Evolutionary conservation across 2,888 invertebrate species (phyloP), one percentile per base, ranked within the genome.

Genomic region (Chloromyia formosa): DNA sequence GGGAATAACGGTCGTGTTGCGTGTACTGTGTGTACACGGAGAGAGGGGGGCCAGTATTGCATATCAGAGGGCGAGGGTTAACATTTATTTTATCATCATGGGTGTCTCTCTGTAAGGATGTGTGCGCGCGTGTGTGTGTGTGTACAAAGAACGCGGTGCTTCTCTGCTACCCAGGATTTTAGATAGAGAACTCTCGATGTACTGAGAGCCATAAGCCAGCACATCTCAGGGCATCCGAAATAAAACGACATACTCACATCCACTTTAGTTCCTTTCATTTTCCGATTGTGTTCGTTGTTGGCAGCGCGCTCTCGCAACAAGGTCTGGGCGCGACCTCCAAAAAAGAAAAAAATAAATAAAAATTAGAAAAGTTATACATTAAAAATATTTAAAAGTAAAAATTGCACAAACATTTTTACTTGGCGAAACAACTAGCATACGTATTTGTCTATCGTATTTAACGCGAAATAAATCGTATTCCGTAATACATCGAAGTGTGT

Each of bases 201-300:
- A n/a, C 27, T 35, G 49, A 49, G 49, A 49, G 27, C 27, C 27
- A 49, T 49, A 49, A 49, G 49, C 49, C 14, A n/a, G 12, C 4
- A 7, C 12, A n/a, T 5, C 2, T n/a, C 49, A 49, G 20, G 61
- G 45, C 60, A 49, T 40, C 27, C 45, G 61, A 49, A 60, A 73
- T 73, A 73, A 61, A 73, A 49, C 60, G 73, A 45, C 54, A 56
- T 42, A 66, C 62, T 68, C 74, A 66, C 53, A 71, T 72, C 75
- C 54, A 75, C 75, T 81, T 81, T 81, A 83, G 83, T 83, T 83
- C 82, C 84, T 83, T 84, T 81, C 80, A 81, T 83, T 82, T 84
- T 82, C 81, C 82, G 81, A 82, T 81, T 82, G 82, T 82, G 81
- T 82, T 82, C 82, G 82, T 81, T 80, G 79, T 81, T 80, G 80